A percentile compares a stretch with the other conserved stretches of the same genome.
phyloP scores from a whole-genome alignment of 1,140 invertebrate genomes.

The Harlomillsia oculata region DNA sequence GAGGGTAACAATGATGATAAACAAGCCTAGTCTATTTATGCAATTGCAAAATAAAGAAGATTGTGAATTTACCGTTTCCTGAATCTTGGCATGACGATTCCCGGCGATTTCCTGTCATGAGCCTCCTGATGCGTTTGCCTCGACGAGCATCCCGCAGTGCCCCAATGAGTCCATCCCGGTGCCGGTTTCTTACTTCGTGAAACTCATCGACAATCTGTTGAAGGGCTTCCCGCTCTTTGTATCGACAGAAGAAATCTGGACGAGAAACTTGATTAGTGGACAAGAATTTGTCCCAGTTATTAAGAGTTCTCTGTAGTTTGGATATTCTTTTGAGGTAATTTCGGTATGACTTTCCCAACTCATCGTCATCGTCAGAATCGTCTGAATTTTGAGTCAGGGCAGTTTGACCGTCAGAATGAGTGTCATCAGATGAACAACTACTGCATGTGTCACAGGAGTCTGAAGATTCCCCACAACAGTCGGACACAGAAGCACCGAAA shows the following conservation, averaged over 20 bases:
- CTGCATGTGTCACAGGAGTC: constrained; percentile 9
- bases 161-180: constrained; percentile 18
- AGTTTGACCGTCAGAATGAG: not conserved
- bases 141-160: not conserved
- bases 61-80: too few species aligned
- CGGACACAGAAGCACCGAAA: not conserved
- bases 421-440: constrained; percentile 7
- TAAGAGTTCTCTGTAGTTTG: constrained; percentile 14
- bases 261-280: constrained; percentile 15
- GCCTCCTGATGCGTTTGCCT: not conserved
- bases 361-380: not conserved
- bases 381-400: constrained; percentile 1
- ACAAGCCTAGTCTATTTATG: too few species aligned
- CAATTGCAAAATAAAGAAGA: too few species aligned
- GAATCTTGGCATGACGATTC: too few species aligned
- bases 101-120: too few species aligned
- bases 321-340: constrained; percentile 14
- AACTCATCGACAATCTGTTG: constrained; percentile 27
- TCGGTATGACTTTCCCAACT: constrained; percentile 14
- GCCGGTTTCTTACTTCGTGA: constrained; percentile 16
- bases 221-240: constrained; percentile 20
- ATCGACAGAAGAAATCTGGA: constrained; percentile 24
- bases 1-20: too few species aligned
- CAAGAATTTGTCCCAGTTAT: constrained; percentile 24
- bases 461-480: constrained; percentile 5